Base-by-base conservation (phyloP, 1,140 invertebrate genomes). In the roundworm (Caenorhabditis elegans) region DNA sequence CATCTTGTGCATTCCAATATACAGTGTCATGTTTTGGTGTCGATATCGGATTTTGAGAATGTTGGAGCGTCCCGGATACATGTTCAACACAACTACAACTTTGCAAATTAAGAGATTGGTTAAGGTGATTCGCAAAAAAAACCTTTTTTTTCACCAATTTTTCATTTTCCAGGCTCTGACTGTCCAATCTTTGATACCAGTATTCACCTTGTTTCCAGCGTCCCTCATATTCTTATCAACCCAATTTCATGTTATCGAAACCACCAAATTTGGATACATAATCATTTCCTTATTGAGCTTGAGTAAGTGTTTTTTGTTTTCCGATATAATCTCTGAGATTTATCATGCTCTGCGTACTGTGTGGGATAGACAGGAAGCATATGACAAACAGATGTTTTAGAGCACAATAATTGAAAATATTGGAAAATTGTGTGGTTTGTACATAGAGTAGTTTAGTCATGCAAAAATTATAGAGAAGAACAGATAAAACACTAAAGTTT, bases 271-370 rank as follows among this genome's bases (percentile, higher is more conserved):
- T 17, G 60, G 60, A n/a, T 70, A 70, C n/a, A 70, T 70, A 13
- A 70, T 70, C 34, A 70, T 70, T 39, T 70, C 60, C 31, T 70
- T 70, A n/a, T 70, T 70, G 34, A 70, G 60, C 43, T n/a, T 70
- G 15, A 70, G 60, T 70, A 24, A 70, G 60, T 70, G 19, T 15
- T n/a, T 17, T 0, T 15, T 3, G 15, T 15, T 43, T 43, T 15
- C 5, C 39, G 39, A 5, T n/a, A n/a, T n/a, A n/a, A n/a, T n/a
- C n/a, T n/a, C n/a, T n/a, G n/a, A n/a, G n/a, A n/a, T n/a, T n/a
- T n/a, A n/a, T n/a, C 24, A 26, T 53, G 1, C 19, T 53, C 8
- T 26, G 49, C 8, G 13, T 10, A 8, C 8, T n/a, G n/a, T n/a
- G n/a, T n/a, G n/a, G n/a, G n/a, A n/a, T n/a, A n/a, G n/a, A n/a